Evolutionary conservation across 2,888 invertebrate species (phyloP).

Genomic region (Eutolmus rufibarbis): DNA sequence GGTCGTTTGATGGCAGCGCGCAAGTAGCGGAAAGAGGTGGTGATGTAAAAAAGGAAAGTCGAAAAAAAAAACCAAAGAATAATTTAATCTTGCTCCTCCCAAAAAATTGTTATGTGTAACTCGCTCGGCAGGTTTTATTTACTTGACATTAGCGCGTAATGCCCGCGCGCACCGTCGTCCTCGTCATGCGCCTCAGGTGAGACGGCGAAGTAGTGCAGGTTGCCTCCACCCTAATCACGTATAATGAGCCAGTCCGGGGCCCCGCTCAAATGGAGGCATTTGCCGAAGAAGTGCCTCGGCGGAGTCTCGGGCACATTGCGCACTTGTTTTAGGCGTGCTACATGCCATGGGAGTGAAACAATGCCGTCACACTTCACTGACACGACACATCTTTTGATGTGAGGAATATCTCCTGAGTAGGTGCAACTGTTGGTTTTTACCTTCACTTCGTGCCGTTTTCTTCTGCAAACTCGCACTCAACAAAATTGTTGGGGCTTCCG

Average conservation of each 20-base stretch:
- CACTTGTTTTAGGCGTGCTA: conserved; percentile 33
- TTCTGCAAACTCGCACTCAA: neutral
- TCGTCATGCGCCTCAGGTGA: conserved; percentile 33
- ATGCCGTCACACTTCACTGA: conserved; percentile 38
- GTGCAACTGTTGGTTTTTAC: conserved; percentile 15
- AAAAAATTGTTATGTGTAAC: conserved; percentile 42
- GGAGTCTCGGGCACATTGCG: neutral
- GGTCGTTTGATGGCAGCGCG: conserved; percentile 11
- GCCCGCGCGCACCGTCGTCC: neutral
- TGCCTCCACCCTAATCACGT: conserved; percentile 39
- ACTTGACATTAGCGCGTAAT: conserved; percentile 41
- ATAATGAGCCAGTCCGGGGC: conserved; percentile 25
- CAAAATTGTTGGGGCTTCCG: neutral
- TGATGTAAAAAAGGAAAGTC: conserved; percentile 28
- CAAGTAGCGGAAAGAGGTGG: conserved; percentile 27
- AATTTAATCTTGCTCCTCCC: conserved; percentile 40
- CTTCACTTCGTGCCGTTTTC: neutral
- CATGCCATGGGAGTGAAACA: conserved; percentile 18
- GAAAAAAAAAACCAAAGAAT: neutral
- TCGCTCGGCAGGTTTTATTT: conserved; percentile 39
- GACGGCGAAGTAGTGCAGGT: conserved; percentile 14
- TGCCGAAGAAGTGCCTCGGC: neutral
- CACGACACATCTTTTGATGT: neutral
- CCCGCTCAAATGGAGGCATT: neutral
- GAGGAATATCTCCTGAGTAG: conserved; percentile 13